These are phyloP conservation scores for Oligia strigilis DNA, from an alignment of 2,888 invertebrate genomes.

Conservation along the genomic window DNA sequence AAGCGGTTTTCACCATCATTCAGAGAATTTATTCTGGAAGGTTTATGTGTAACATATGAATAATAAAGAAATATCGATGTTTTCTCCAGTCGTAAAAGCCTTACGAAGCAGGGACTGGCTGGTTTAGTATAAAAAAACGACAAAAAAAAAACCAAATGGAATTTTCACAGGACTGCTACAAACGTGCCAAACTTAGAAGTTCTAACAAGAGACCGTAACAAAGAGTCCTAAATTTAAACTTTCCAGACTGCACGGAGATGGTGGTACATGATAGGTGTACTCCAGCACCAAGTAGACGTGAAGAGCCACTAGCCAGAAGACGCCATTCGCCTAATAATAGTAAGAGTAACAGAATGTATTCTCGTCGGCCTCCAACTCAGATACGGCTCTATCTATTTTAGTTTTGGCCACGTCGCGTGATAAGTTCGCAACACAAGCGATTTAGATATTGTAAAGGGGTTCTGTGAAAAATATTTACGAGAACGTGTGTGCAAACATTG, in stretches of 20 bases:
- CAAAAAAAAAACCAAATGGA: slow-evolving; percentile 14
- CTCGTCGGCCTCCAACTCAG: slow-evolving; percentile 86
- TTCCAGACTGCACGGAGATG: slow-evolving; percentile 51
- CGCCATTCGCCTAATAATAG: slow-evolving; percentile 82
- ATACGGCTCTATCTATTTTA: slow-evolving; percentile 83
- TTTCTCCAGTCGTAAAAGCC: neutral
- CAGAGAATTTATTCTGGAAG: neutral
- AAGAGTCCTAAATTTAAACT: slow-evolving; percentile 57
- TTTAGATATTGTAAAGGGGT: slow-evolving; percentile 63
- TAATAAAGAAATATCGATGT: neutral
- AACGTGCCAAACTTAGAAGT: slow-evolving; percentile 43
- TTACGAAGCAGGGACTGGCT: neutral
- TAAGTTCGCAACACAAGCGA: slow-evolving; percentile 59
- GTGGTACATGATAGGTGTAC: slow-evolving; percentile 59
- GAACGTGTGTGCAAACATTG: slow-evolving; percentile 10
- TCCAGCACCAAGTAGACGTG: slow-evolving; percentile 58
- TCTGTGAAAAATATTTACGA: slow-evolving; percentile 32
- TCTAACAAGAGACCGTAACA: slow-evolving; percentile 30
- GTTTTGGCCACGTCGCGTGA: slow-evolving; percentile 78
- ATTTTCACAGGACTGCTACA: slow-evolving; percentile 21
- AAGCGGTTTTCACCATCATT: neutral
- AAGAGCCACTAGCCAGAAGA: slow-evolving; percentile 68
- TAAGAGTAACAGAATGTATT: slow-evolving; percentile 74
- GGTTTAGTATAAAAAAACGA: neutral
- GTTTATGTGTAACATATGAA: neutral